Conservation (phyloP, 1,140 invertebrate species). For the Drosophila miranda region DNA sequence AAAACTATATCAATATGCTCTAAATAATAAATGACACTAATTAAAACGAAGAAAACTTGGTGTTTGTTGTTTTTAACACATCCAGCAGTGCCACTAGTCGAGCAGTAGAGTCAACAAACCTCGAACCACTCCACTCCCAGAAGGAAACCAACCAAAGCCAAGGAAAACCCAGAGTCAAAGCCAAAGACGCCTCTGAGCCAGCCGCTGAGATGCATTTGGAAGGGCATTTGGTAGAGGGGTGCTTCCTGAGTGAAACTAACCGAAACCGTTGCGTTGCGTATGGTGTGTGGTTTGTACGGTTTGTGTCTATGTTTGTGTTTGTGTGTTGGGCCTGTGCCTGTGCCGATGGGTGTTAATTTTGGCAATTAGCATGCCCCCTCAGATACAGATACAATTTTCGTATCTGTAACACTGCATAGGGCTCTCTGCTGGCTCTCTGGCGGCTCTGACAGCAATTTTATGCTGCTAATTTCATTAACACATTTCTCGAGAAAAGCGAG, state of each 20-base stretch:
- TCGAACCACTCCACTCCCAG: conserved; percentile 18
- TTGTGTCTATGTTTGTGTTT: conserved; percentile 12
- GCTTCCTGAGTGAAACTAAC: conserved; percentile 68
- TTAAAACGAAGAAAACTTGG: conserved; percentile 76
- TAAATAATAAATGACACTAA: conserved; percentile 82
- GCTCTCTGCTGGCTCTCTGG: neutral
- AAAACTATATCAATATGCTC: conserved; percentile 81
- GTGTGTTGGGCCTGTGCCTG: conserved; percentile 26
- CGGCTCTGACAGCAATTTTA: conserved; percentile 60
- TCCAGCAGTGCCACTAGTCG: conserved; percentile 18
- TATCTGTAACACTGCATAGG: conserved; percentile 69
- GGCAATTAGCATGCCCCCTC: conserved; percentile 73
- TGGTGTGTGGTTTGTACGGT: conserved; percentile 5
- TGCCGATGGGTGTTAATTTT: conserved; percentile 76
- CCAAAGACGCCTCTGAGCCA: conserved; percentile 7
- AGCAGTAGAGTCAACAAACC: conserved; percentile 34
- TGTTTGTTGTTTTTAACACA: conserved; percentile 72
- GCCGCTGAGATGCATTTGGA: conserved; percentile 34
- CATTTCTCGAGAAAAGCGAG: conserved; percentile 60
- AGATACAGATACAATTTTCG: conserved; percentile 65
- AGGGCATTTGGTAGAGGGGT: neutral
- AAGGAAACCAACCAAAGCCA: conserved; percentile 29
- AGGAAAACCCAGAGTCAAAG: conserved; percentile 47
- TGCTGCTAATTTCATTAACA: conserved; percentile 82
- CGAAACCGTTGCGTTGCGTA: conserved; percentile 59